Evolutionary conservation across 2,113 vertebrate genomes (phyloP).

Genomic region (Platysteira castanea): DNA sequence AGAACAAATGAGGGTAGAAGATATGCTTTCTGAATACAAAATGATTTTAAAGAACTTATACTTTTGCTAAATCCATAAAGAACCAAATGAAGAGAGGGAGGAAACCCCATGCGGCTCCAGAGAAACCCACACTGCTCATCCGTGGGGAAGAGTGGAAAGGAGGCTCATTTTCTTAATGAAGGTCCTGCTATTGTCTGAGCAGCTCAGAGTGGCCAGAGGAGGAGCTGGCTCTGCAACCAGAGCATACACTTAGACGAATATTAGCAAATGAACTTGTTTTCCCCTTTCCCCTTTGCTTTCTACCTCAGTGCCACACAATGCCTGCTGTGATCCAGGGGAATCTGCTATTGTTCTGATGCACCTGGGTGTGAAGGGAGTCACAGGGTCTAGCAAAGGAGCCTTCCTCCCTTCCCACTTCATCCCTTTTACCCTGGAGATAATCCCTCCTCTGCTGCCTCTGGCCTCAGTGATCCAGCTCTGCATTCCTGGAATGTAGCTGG

Average conservation of each 20-base stretch:
- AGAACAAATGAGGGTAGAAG: neutral
- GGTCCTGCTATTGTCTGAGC: neutral
- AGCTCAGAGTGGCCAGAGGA: neutral
- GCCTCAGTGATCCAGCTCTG: neutral
- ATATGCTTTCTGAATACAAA: neutral
- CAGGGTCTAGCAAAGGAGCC: conserved; percentile 25
- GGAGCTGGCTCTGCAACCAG: neutral
- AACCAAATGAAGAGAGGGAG: neutral
- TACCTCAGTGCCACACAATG: conserved; percentile 21
- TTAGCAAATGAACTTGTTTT: conserved; percentile 45
- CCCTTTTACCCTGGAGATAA: conserved; percentile 26
- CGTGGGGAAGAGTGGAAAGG: neutral
- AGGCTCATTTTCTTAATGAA: neutral
- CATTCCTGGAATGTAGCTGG: conserved; percentile 48
- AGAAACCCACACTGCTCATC: neutral
- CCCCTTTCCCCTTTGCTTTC: conserved; percentile 57
- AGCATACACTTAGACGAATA: neutral
- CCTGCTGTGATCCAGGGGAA: conserved; percentile 11
- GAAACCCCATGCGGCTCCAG: neutral
- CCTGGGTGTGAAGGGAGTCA: conserved; percentile 56
- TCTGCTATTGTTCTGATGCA: conserved; percentile 38
- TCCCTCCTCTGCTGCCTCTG: conserved; percentile 30
- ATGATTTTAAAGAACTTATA: neutral
- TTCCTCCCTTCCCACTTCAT: neutral
- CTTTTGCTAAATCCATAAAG: neutral